Conservation (phyloP, 2,113 vertebrate species). For the Phylloscopus trochilus region DNA sequence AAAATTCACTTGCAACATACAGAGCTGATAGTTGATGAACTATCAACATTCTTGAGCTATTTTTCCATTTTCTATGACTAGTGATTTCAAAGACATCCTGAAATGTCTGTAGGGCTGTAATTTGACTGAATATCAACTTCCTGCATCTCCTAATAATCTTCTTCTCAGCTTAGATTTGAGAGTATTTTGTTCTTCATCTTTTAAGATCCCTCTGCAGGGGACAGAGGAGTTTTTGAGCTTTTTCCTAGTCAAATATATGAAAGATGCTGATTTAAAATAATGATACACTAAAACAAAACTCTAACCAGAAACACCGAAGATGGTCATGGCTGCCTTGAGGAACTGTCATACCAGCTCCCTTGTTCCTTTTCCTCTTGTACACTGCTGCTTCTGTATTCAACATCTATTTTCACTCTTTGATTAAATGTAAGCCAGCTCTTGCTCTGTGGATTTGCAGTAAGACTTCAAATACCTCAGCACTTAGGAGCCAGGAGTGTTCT, state of each 20-base stretch:
- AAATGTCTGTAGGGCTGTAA: background rate
- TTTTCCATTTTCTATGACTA: background rate
- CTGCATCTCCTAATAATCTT: background rate
- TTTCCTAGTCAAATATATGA: background rate
- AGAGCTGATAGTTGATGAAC: background rate
- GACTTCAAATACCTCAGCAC: slow-evolving; percentile 25
- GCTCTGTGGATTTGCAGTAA: slow-evolving; percentile 28
- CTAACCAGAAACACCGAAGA: background rate
- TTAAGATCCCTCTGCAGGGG: background rate
- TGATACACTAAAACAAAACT: background rate
- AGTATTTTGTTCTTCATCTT: background rate
- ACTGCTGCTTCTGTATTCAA: background rate
- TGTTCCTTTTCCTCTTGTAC: background rate
- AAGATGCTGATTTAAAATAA: background rate
- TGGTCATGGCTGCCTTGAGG: background rate
- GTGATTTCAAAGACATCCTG: background rate
- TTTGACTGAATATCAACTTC: background rate
- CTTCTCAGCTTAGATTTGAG: background rate
- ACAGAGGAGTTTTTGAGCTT: background rate
- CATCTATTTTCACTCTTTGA: slow-evolving; percentile 4
- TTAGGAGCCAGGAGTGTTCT: background rate
- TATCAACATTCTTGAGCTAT: background rate
- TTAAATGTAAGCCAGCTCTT: slow-evolving; percentile 40
- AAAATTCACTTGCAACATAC: background rate
- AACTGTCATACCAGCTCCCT: background rate